Conservation (phyloP, 2,797 vertebrate species). For the Ciconia nigra region DNA sequence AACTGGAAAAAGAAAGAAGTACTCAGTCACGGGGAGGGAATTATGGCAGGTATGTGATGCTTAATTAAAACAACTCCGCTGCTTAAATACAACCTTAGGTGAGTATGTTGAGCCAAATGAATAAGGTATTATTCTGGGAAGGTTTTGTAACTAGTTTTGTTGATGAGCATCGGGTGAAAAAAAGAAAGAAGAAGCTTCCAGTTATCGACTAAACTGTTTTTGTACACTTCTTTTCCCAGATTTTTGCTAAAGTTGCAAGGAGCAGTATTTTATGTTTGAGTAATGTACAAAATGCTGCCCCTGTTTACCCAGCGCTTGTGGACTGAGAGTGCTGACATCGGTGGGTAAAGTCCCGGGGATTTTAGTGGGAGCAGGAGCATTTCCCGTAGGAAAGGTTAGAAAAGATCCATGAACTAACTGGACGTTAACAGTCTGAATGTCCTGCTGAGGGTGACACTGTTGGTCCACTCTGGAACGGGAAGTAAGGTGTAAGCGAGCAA, state of each 20-base stretch:
- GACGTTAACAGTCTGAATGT: not conserved
- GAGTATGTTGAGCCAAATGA: not conserved
- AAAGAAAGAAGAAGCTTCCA: not conserved
- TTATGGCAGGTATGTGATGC: not conserved
- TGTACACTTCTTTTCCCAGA: not conserved
- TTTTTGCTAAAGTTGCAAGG: not conserved
- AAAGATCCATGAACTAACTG: not conserved
- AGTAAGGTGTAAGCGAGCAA: not conserved
- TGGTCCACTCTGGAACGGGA: not conserved
- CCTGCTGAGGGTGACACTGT: fast-evolving
- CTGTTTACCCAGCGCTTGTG: not conserved
- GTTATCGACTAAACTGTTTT: not conserved
- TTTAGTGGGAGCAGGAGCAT: not conserved
- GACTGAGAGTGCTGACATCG: not conserved
- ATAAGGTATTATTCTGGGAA: not conserved
- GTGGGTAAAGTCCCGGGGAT: not conserved
- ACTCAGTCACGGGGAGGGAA: not conserved
- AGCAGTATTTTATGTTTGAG: not conserved
- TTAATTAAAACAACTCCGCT: not conserved
- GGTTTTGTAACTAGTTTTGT: not conserved
- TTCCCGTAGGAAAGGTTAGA: not conserved
- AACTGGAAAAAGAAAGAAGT: constrained; percentile 74
- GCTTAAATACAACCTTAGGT: not conserved
- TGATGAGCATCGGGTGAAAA: not conserved
- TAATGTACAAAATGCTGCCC: not conserved